Evolutionary conservation across 2,113 vertebrate species (phyloP), one percentile per base, ranked within the genome.

Genomic region (Amphilophus citrinellus): DNA sequence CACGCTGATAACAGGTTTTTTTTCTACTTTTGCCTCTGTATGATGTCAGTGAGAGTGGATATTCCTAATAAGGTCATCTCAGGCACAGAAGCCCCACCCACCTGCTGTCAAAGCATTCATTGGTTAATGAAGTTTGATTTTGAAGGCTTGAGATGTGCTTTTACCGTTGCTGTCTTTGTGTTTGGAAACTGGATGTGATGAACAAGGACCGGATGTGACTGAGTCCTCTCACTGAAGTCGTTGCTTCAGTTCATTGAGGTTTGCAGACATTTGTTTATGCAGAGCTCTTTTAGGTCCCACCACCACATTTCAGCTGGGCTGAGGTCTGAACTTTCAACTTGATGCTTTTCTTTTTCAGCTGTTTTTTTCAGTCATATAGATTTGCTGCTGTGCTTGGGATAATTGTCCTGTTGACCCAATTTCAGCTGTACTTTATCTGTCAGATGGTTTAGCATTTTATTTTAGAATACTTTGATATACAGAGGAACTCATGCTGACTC

Each of bases 101-200:
- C 24, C 15, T 71, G 42, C 65, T 47, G 65, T 50, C 15, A 47
- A 50, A 68, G 7, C 27, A 0, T 68, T 50, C 15, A 17, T 47
- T 47, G 22, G 35, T 35, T 35, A 35, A 35, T 35, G 35, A 35
- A 35, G 63, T 68, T 14, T 68, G 63, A 47, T 68, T 68, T 47
- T 68, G 39, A 47, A 47, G 39, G 13, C 39, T 47, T 44, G 44
- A 66, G 44, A 66, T 0, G 0, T 15, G 4, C 39, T 66, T n/a
- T 66, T 4, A 4, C n/a, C 0, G 1, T 44, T 44, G 42, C 1
- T 9, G 13, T 42, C 13, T 66, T 42, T 24, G 1, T 66, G 62
- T 66, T 42, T 66, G 39, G 37, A 44, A 66, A 66, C 7, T 66
- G 11, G 4, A 66, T 66, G 0, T 0, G 0, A 14, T 44, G n/a